These are phyloP conservation scores for Mirounga angustirostris DNA, from an alignment of 2,113 vertebrate genomes.

Conservation along the genomic window DNA sequence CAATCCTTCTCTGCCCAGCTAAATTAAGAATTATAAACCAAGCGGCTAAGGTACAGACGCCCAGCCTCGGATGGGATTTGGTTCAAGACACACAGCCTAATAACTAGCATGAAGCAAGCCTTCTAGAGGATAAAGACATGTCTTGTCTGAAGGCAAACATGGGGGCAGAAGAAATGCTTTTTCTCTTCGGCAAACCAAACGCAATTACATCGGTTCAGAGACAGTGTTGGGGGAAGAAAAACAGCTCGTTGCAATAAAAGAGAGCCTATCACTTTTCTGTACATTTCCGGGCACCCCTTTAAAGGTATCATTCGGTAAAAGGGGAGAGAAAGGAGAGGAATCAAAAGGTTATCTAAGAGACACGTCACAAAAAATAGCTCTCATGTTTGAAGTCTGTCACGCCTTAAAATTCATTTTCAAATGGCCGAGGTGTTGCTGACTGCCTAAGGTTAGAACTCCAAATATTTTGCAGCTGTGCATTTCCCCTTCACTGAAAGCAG, in stretches of 20 bases:
- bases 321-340: background rate
- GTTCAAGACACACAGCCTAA: background rate
- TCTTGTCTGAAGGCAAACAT: too few species aligned
- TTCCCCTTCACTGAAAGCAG: background rate
- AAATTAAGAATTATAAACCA: conserved; percentile 17
- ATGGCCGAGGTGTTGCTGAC: background rate
- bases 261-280: background rate
- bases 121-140: background rate
- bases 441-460: too few species aligned
- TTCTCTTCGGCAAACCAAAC: background rate
- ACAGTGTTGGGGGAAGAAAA: background rate
- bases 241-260: background rate
- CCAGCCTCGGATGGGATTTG: background rate
- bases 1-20: background rate
- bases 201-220: background rate
- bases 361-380: background rate
- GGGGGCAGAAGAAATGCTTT: background rate
- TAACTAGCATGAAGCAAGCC: background rate
- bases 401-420: background rate
- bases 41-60: background rate
- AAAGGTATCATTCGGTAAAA: background rate
- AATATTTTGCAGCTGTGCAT: background rate
- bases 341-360: background rate
- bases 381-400: background rate
- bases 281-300: background rate